Conservation (phyloP, 2,797 vertebrate genomes). For the Pelobates cultripes region DNA sequence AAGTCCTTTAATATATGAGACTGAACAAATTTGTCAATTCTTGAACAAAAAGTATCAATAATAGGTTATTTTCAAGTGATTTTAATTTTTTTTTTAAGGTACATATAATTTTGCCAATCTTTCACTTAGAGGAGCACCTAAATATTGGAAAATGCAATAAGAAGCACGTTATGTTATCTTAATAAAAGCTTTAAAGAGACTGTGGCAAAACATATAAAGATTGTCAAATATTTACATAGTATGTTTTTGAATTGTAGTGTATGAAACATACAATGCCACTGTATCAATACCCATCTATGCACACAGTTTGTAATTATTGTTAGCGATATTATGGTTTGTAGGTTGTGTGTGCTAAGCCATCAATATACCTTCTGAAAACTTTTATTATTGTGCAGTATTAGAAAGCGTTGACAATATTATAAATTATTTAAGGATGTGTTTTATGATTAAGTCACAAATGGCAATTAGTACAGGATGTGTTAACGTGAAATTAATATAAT, state of each 20-base stretch:
- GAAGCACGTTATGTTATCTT: constrained; percentile 57
- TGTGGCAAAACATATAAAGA: constrained; percentile 5
- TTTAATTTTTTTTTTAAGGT: constrained; percentile 57
- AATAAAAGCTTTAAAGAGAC: constrained; percentile 80
- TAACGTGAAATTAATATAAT: background rate
- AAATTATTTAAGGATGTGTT: background rate
- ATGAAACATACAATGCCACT: too few species aligned
- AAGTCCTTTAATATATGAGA: too few species aligned
- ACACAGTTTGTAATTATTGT: too few species aligned
- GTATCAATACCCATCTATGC: too few species aligned
- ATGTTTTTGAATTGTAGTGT: background rate
- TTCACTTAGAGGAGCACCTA: constrained; percentile 64
- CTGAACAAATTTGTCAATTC: too few species aligned
- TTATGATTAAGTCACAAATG: background rate
- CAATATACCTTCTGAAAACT: too few species aligned
- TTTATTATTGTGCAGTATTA: too few species aligned
- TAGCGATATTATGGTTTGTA: too few species aligned
- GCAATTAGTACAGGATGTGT: background rate
- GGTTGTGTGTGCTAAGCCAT: too few species aligned
- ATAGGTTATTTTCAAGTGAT: too few species aligned
- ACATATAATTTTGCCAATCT: constrained; percentile 78
- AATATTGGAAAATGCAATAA: constrained; percentile 80
- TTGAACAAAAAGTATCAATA: too few species aligned
- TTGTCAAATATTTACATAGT: background rate
- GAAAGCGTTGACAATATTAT: too few species aligned